Evolutionary conservation across 1,140 invertebrate genomes (phyloP), one percentile per base, ranked within the genome.

Genomic region (Glossosoma conforme): DNA sequence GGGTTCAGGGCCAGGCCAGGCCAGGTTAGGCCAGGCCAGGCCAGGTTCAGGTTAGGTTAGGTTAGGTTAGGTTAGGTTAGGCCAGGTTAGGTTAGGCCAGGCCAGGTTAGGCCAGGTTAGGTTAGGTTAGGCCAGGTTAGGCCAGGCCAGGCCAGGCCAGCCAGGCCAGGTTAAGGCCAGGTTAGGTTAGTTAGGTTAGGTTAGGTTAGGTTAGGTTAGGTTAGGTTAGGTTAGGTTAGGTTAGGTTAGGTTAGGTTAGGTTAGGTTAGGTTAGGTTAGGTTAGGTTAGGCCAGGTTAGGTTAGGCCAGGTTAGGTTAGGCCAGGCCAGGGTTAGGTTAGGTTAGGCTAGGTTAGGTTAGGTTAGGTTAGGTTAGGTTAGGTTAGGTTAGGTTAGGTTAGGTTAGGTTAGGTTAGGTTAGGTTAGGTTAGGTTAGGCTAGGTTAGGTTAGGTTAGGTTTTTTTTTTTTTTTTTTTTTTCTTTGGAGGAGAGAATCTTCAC

Each of bases 61-160:
- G 35, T 37, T 37, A 37, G 35, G 35, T 37, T 37, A 37, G 35
- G 35, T 37, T 37, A 37, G 35, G 35, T 37, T 37, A 37, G 35
- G 35, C 14, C 14, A 37, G 35, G 35, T 37, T 37, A 37, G 35
- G 35, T 37, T 37, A 37, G 35, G 35, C 14, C 14, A 37, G 35
- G 35, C 14, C 14, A 37, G 35, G 35, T 37, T 37, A 37, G 35
- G 35, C 14, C 14, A 37, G 35, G 35, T 37, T 37, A 37, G 35
- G 35, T 37, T 37, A 37, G 35, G 35, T 37, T 37, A 37, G 35
- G 35, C 14, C 14, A 37, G 35, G 35, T 37, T 37, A 37, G 35
- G 35, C 14, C 14, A 37, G 35, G 35, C 14, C 14, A 37, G n/a
- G n/a, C n/a, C n/a, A n/a, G n/a, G n/a, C n/a, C n/a, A n/a, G n/a